Evolutionary conservation across 37 sponge, comb jelly and placozoan genomes (phyloP), one percentile per base, ranked within the genome.

Genomic region (Axinella damicornis): DNA sequence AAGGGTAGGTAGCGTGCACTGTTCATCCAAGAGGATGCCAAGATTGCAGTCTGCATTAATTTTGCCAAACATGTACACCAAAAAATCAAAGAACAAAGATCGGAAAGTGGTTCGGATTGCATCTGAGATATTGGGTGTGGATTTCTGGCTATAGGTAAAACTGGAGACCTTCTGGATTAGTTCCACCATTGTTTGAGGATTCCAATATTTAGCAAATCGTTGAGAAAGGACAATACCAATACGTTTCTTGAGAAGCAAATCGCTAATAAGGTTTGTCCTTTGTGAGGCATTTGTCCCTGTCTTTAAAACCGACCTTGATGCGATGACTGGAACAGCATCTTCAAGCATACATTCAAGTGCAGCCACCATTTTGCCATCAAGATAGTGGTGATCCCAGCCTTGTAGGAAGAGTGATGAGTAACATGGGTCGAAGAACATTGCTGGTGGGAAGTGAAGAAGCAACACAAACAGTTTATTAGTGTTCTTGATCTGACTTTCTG

Each of bases 121-220:
- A 31, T 86, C 87, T 41, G 79, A 60, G 20, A 86, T 77, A 57
- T 79, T 86, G 33, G 78, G 30, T 30, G 79, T 86, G 27, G 87
- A 86, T 34, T 86, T 71, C 31, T 22, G 73, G 57, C 33, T 35
- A 53, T 70, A 34, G 38, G 79, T 34, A 25, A 64, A 79, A 37
- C 15, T 33, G 0, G 87, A 74, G 34, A 79, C 87, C 41, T 70
- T 56, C 21, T 86, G 79, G 5, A 86, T 37, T 31, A 78, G 41
- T 30, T 79, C 69, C 13, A 58, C 79, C 79, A 86, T 77, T 57
- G 33, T 73, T 30, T 63, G 25, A 28, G 87, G 87, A 14, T 78
- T 53, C 87, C 87, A 86, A 64, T 52, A 78, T 35, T 20, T 5
- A 31, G 70, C n/a, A 72, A 86, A 86, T 62, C 58, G 54, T 17